These are phyloP conservation scores for Chaetodon trifasciatus DNA, from an alignment of 2,797 vertebrate genomes.

Conservation along the genomic window DNA sequence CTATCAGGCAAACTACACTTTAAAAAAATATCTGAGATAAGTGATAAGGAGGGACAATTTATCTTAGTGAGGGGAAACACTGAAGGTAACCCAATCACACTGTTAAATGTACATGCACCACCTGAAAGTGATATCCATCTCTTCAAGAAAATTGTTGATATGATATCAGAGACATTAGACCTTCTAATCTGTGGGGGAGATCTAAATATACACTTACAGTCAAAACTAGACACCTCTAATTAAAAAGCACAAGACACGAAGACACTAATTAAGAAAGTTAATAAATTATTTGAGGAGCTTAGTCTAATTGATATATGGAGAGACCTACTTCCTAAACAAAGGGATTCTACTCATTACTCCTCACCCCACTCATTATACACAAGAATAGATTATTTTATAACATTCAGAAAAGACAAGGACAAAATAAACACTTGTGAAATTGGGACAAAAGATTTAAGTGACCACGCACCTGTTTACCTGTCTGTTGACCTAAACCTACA, in stretches of 20 bases:
- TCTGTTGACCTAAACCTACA: neutral
- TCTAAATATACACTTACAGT: neutral
- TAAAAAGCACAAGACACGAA: neutral
- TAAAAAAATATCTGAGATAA: neutral
- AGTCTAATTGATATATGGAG: neutral
- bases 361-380: neutral
- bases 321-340: neutral
- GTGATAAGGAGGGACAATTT: neutral
- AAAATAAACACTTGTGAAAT: neutral
- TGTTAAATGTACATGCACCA: neutral
- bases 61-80: neutral
- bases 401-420: neutral
- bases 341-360: neutral
- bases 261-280: neutral
- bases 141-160: neutral
- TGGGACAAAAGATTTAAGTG: neutral
- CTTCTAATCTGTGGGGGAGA: neutral
- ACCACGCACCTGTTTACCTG: neutral
- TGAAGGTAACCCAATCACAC: neutral
- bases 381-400: conserved; percentile 1
- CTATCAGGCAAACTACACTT: neutral
- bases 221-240: neutral
- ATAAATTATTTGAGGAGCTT: neutral
- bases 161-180: neutral
- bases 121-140: neutral